A percentile compares a stretch with the other conserved stretches of the same genome.
These are phyloP conservation scores for Danio albolineatus DNA, from an alignment of 2,797 vertebrate genomes.

Conservation along the genomic window DNA sequence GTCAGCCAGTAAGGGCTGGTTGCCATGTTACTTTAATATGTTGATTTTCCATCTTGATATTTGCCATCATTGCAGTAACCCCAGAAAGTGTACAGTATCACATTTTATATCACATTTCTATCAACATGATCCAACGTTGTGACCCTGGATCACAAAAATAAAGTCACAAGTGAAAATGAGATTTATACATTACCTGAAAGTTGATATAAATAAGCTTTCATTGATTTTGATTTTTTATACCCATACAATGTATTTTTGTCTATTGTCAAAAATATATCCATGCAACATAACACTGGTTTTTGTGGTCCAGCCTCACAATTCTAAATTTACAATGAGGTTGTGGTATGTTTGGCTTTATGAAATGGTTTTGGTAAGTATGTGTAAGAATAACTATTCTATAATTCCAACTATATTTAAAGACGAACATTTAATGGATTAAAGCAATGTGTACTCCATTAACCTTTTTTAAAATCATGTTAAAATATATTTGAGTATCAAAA, in stretches of 20 bases:
- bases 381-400: background rate
- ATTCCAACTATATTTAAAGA: background rate
- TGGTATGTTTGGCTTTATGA: background rate
- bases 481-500: no score
- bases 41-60: background rate
- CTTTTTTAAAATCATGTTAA: background rate
- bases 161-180: no score
- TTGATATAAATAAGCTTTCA: no score
- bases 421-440: background rate
- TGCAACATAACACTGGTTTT: no score
- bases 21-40: background rate
- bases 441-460: background rate
- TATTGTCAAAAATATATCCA: no score
- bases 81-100: background rate
- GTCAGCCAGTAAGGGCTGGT: background rate
- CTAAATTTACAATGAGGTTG: no score
- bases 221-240: no score
- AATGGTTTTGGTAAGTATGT: background rate
- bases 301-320: no score
- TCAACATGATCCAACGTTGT: background rate
- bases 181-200: no score
- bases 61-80: slow-evolving; percentile 5
- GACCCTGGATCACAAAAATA: no score
- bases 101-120: background rate
- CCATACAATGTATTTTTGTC: no score